Evolutionary conservation across 2,888 invertebrate genomes (phyloP), one percentile per base, ranked within the genome.

Genomic region (Adelognathus sp.): DNA sequence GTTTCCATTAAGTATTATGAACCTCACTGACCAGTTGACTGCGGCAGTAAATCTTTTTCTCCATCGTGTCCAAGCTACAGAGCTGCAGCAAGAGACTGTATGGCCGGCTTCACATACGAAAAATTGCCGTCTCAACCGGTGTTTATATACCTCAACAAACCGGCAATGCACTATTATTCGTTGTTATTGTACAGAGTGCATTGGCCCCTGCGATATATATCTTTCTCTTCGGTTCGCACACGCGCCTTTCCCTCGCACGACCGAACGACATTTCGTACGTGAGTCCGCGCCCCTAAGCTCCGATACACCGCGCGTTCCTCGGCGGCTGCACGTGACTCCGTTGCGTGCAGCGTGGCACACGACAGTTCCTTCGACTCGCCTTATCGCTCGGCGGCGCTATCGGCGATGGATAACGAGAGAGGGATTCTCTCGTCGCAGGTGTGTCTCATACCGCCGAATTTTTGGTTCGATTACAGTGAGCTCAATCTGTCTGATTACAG

Each of bases 131-230:
- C 14, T 50, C 18, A 27, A 14, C 16, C 46, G 29, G 21, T 56
- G 69, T 63, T 27, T 44, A 58, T 29, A 16, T 36, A 44, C 21
- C 41, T 14, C 39, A 14, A 4, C 41, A 41, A n/a, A 21, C 44
- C 66, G 54, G 18, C 54, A 18, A 33, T 29, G n/a, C n/a, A 60
- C 64, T 80, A 58, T 72, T 73, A 41, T 58, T 84, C 84, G 85
- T 88, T 86, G 86, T 88, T 88, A 86, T 88, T 86, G 85, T 87
- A 84, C 81, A 82, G 85, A 83, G 89, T 88, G 85, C 88, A 86
- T 87, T 89, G 88, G 84, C 86, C 89, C 83, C 63, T 41, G 66
- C 54, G 54, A 31, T 69, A 33, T 39, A 58, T 52, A 56, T 70
- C 60, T 61, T 64, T 44, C 50, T 79, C 60, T 66, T 56, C 54